These are phyloP conservation scores for Leucophenga varia DNA, from an alignment of 1,140 invertebrate genomes.

Conservation along the genomic window DNA sequence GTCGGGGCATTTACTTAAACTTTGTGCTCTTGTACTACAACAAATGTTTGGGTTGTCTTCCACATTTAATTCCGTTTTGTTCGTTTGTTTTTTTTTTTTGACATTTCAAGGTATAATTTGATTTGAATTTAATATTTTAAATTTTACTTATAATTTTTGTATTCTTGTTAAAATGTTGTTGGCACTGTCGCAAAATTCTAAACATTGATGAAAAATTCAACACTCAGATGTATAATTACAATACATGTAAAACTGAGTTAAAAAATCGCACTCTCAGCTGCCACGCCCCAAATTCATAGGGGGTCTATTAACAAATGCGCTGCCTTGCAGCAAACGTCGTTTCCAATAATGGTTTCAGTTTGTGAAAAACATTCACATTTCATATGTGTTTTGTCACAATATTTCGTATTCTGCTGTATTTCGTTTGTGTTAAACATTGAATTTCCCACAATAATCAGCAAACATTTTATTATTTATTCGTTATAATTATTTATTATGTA, in stretches of 20 bases:
- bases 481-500: conserved; percentile 21
- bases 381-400: background rate
- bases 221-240: conserved; percentile 39
- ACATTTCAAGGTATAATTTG: conserved; percentile 34
- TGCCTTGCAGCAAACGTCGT: conserved; percentile 15
- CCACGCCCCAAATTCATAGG: conserved; percentile 1
- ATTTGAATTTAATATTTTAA: conserved; percentile 19
- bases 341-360: conserved; percentile 10
- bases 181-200: conserved; percentile 40
- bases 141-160: conserved; percentile 10
- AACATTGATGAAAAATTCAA: conserved; percentile 47
- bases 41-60: conserved; percentile 12
- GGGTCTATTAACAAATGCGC: conserved; percentile 22
- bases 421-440: conserved; percentile 14
- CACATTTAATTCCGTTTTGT: background rate
- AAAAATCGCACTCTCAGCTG: conserved; percentile 17
- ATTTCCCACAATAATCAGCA: conserved; percentile 33
- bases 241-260: conserved; percentile 39
- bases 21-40: conserved; percentile 21
- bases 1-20: conserved; percentile 18
- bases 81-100: conserved; percentile 4
- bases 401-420: no score
- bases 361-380: conserved; percentile 3
- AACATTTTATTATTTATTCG: conserved; percentile 23
- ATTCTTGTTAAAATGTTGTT: conserved; percentile 24